A percentile compares a stretch with the other conserved stretches of the same genome.
phyloP scores from a whole-genome alignment of 1,140 invertebrate genomes.

The Drosophila neocordata region DNA sequence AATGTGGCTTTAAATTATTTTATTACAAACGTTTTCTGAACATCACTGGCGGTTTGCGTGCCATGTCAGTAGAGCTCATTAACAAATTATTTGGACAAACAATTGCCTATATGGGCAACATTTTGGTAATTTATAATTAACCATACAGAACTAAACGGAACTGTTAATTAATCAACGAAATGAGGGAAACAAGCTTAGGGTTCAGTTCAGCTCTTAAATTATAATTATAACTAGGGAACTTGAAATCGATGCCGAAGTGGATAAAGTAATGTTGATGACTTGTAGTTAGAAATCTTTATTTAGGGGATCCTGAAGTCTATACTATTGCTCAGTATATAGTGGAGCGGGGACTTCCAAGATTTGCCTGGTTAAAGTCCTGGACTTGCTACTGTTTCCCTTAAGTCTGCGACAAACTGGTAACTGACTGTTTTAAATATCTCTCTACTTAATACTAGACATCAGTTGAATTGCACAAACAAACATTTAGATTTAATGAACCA shows the following conservation, averaged over 20 bases:
- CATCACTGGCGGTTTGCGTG: conserved; percentile 2
- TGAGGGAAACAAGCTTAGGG: conserved; percentile 1
- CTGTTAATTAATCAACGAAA: conserved; percentile 8
- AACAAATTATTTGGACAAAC: conserved; percentile 15
- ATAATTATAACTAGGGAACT: neutral
- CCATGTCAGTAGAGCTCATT: conserved; percentile 11
- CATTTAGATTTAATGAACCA: conserved; percentile 71
- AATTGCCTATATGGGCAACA: conserved; percentile 1
- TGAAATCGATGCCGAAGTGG: neutral
- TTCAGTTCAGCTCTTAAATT: neutral
- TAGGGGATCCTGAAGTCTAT: no score
- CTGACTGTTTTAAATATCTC: conserved; percentile 1
- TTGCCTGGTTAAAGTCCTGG: neutral
- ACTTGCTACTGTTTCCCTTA: conserved; percentile 11
- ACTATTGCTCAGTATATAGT: no score
- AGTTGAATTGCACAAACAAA: conserved; percentile 41
- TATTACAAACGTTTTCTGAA: neutral
- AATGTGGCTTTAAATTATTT: neutral
- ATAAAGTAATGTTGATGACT: neutral
- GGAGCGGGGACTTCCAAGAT: no score
- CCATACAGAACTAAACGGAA: neutral
- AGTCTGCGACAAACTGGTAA: neutral
- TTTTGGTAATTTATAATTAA: conserved; percentile 15
- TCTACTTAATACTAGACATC: neutral
- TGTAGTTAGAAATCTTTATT: no score